Evolutionary conservation across 2,888 invertebrate genomes (phyloP), one percentile per base, ranked within the genome.

Genomic region (Brachypalpus laphriformis): DNA sequence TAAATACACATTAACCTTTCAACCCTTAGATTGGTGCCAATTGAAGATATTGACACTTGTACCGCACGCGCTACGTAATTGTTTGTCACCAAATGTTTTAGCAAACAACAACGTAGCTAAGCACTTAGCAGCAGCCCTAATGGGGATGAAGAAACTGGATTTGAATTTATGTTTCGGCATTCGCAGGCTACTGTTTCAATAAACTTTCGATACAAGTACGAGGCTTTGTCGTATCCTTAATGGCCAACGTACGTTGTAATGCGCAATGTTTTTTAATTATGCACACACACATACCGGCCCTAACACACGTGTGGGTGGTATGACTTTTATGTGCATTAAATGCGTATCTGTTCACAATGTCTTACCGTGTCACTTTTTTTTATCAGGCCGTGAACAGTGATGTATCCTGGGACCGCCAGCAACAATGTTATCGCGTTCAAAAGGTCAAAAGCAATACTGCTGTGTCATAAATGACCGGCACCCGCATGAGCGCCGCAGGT

Each of bases 11-110:
- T 81, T 31, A 82, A 82, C 76, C 49, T 56, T 74, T 63, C 77
- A 57, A 59, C 65, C 76, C 77, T 59, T 77, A 71, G 77, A 82
- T 82, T 82, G 76, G 49, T 57, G 63, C 59, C 65, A 82, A 71
- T 82, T 82, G 70, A 77, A 77, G 54, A 18, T 42, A 68, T 68
- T 68, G 68, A 71, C 71, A 77, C 76, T 65, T 57, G 42, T 56
- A 61, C 65, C 47, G 40, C 25, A 77, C 76, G 77, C 77, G 63
- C 47, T 70, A 11, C 70, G 20, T 70, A 47, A 74, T 75, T 70
- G 61, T 68, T 80, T 57, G 72, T 65, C 42, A 59, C 45, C 54
- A 61, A 63, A 59, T 40, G 57, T 40, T 31, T 61, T 61, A 3
- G 59, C 42, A 25, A n/a, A n/a, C n/a, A n/a, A n/a, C 57, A 22